Evolutionary conservation across 2,113 vertebrate species (phyloP), one percentile per base, ranked within the genome.

Genomic region (Zosterops hypoxanthus): DNA sequence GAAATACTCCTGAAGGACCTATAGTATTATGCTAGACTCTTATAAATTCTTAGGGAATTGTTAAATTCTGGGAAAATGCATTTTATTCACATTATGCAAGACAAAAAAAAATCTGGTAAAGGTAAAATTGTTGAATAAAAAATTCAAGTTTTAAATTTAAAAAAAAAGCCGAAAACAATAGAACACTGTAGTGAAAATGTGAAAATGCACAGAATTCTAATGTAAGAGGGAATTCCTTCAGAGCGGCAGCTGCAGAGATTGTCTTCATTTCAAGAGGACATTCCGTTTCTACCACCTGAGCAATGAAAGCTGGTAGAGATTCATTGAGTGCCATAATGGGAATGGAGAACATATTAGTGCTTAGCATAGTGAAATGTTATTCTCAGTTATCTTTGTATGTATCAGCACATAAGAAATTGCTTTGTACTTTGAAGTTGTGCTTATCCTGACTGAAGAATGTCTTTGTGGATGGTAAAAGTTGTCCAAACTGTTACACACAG

Each of bases 301-400:
- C 11, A 63, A n/a, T n/a, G 34, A 19, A 41, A 49, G 5, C 9
- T 31, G 18, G 44, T 6, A 73, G 77, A 73, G 28, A 44, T 39
- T 34, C 4, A 12, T 9, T 26, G 36, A 3, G 2, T 75, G 6
- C 14, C 13, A 14, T 66, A 31, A 4, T 8, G 0, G 12, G 14
- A 56, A 53, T 28, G 6, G 6, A 33, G 22, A 86, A 41, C 8
- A 31, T 56, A 26, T 3, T 57, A 46, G 61, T 61, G 3, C 3
- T 72, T 65, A 57, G 6, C 14, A 20, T 7, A 65, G 26, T 6
- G 28, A 39, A 29, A 44, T 0, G 0, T 29, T 88, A 28, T 39
- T 76, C 49, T 60, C 19, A 31, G 18, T 22, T 89, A 31, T n/a
- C 22, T 71, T 7, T 44, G 11, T 66, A 34, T 49, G 8, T 20